Evolutionary conservation across 2,113 vertebrate species (phyloP).

Genomic region (Onychorhynchus coronatus): DNA sequence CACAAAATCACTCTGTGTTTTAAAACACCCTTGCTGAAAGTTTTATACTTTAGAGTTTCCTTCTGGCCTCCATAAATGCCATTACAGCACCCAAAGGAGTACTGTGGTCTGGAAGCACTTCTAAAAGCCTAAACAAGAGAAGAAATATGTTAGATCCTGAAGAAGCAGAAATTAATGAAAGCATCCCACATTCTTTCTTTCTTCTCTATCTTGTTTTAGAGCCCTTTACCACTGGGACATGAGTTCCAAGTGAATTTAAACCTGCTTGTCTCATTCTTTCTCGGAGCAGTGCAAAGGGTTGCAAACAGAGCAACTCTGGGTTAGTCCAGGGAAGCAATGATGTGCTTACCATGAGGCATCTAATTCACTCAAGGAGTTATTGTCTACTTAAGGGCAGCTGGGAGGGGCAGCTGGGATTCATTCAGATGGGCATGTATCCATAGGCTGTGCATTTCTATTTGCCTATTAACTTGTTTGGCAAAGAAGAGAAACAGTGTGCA

Average conservation of each 20-base stretch:
- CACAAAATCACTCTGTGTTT: neutral
- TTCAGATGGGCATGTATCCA: neutral
- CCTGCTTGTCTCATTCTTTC: neutral
- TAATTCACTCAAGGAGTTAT: neutral
- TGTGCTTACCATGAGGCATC: neutral
- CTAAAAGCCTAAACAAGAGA: neutral
- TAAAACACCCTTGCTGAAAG: neutral
- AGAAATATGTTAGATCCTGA: neutral
- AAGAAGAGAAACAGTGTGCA: neutral
- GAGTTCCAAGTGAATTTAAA: neutral
- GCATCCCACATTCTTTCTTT: neutral
- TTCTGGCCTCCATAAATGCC: neutral
- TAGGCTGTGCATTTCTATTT: neutral
- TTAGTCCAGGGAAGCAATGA: neutral
- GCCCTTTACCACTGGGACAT: neutral
- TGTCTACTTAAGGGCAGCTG: neutral
- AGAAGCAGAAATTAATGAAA: neutral
- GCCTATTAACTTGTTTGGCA: neutral
- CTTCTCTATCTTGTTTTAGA: neutral
- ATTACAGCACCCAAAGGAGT: slow-evolving; percentile 14
- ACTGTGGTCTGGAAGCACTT: neutral
- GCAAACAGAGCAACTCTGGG: neutral
- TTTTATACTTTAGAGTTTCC: slow-evolving; percentile 24
- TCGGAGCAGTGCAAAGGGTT: neutral
- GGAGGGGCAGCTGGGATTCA: neutral